A percentile compares a stretch with the other conserved stretches of the same genome.
phyloP scores from a whole-genome alignment of 2,797 vertebrate genomes.

The Thunnus albacares region DNA sequence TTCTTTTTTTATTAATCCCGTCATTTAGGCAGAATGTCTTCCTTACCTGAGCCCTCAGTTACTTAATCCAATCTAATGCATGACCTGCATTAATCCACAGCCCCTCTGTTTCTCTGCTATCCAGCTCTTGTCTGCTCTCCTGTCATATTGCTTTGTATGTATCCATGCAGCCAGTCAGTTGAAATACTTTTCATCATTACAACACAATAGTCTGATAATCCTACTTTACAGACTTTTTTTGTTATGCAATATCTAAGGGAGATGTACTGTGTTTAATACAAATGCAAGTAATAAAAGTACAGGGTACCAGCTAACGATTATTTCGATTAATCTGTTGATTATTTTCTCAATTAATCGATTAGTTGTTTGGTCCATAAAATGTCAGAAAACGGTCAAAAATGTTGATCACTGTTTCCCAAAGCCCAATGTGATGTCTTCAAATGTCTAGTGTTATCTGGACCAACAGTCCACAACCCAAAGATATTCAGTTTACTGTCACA shows the following conservation, averaged over 20 bases:
- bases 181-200: background rate
- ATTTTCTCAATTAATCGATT: background rate
- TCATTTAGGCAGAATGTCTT: slow-evolving; percentile 49
- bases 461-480: too few relatives aligned
- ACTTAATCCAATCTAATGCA: slow-evolving; percentile 59
- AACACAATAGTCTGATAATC: background rate
- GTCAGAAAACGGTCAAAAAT: too few relatives aligned
- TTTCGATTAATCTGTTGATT: too few relatives aligned
- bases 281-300: background rate
- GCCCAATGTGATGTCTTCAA: too few relatives aligned
- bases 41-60: slow-evolving; percentile 32
- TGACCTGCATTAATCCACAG: slow-evolving; percentile 55
- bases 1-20: slow-evolving; percentile 50
- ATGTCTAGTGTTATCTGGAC: too few relatives aligned
- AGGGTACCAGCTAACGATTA: too few relatives aligned
- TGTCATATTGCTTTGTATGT: background rate
- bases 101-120: slow-evolving; percentile 1
- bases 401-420: too few relatives aligned
- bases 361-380: too few relatives aligned
- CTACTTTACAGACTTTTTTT: background rate
- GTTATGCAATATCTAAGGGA: background rate
- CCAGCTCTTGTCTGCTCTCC: background rate
- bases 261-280: slow-evolving; percentile 1
- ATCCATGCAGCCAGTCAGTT: background rate
- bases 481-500: too few relatives aligned